Evolutionary conservation across 2,888 invertebrate species (phyloP), one percentile per base, ranked within the genome.

Genomic region (Drosophila kambysellisi): DNA sequence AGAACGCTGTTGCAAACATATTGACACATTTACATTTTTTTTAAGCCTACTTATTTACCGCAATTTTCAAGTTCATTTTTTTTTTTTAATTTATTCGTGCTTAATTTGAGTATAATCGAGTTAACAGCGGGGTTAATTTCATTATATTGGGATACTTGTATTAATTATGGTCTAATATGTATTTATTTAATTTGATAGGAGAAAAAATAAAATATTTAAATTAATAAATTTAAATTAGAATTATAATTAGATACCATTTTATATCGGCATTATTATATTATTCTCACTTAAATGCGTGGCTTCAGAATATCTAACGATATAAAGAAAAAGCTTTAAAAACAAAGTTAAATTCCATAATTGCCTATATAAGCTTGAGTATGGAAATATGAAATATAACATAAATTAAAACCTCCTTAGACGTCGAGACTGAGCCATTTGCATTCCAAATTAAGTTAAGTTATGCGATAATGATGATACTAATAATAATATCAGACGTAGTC

Each of bases 401-500:
- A 25, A 25, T 46, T 8, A 15, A 46, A 46, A 25, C 7, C 7
- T 20, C 20, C 7, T 46, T 46, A 9, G 17, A 5, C 1, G 4
- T 9, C 48, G 17, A 29, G 8, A 8, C 48, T 15, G 15, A 20
- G 6, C 3, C 12, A n/a, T 41, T 37, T 54, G 37, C 29, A 54
- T 7, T 12, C 41, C 7, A 20, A 30, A 29, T 32, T 20, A 41
- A 30, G 39, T 41, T 32, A 32, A 41, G 57, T 57, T 57, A 41
- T 57, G 39, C 20, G 15, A n/a, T 41, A 30, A 48, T 32, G 51
- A 50, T 59, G 50, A 35, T 37, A 29, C 12, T 48, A 43, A 43
- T 37, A 48, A 25, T 12, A 61, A 32, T 25, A 68, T 32, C 32
- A 68, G 43, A 15, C 37, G 39, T 11, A 41, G 15, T 17, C 20